A percentile compares a stretch with the other conserved stretches of the same genome.
Conservation (phyloP, 2,113 vertebrate species). For the Notothenia coriiceps region DNA sequence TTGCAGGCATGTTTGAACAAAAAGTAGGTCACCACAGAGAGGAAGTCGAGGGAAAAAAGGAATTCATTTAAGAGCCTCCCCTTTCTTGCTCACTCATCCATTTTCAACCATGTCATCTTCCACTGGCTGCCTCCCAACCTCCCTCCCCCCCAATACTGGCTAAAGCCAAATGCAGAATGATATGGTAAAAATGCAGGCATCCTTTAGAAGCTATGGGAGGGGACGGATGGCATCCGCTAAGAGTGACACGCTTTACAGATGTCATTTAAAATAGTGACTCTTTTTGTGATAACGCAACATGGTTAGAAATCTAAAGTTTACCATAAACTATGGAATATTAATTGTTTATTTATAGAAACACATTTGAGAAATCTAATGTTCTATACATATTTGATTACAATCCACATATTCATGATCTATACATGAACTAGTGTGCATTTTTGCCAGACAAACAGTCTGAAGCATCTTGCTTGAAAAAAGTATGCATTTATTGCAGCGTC, state of each 20-base stretch:
- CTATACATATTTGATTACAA: too few relatives aligned
- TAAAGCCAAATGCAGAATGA: conserved; percentile 43
- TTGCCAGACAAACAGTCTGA: neutral
- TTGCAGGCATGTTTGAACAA: conserved; percentile 74
- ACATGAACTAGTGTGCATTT: too few relatives aligned
- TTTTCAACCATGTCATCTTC: conserved; percentile 56
- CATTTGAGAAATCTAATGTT: too few relatives aligned
- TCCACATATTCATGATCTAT: too few relatives aligned
- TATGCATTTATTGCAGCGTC: neutral
- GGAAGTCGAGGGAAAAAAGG: conserved; percentile 60
- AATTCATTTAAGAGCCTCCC: conserved; percentile 66
- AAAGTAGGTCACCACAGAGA: conserved; percentile 77
- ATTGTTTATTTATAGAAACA: neutral
- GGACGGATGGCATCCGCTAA: conserved; percentile 29
- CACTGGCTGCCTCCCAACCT: conserved; percentile 41
- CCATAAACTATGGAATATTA: neutral
- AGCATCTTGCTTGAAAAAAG: neutral
- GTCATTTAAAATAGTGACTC: conserved; percentile 12
- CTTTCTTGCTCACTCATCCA: conserved; percentile 60
- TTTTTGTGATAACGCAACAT: neutral
- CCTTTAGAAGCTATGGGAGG: conserved; percentile 17
- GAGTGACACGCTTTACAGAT: conserved; percentile 15
- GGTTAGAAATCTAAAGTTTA: neutral
- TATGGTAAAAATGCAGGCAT: conserved; percentile 37
- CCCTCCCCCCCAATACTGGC: conserved; percentile 33